Percentiles rank a stretch among this genome's conserved stretches.
Evolutionary conservation across 2,113 vertebrate genomes (phyloP).

Genomic region (Marmota monax): DNA sequence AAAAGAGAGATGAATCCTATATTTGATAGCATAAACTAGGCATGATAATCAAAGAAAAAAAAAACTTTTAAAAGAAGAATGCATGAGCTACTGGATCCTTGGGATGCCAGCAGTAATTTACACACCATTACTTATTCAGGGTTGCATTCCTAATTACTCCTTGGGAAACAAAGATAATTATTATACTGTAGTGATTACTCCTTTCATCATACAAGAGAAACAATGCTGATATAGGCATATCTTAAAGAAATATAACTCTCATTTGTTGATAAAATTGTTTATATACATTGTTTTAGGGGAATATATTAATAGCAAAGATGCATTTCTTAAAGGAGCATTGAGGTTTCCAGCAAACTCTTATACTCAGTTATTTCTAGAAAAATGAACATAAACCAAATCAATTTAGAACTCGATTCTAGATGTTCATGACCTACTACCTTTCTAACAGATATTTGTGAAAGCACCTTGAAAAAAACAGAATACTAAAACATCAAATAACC

Average conservation of each 20-base stretch:
- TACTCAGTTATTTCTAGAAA: slow-evolving; percentile 45
- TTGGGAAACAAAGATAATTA: slow-evolving; percentile 71
- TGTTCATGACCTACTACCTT: background rate
- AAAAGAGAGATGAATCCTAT: slow-evolving; percentile 61
- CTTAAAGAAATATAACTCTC: slow-evolving; percentile 44
- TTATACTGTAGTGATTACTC: slow-evolving; percentile 73
- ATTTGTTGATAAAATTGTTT: slow-evolving; percentile 61
- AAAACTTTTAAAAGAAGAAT: slow-evolving; percentile 71
- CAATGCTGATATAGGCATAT: slow-evolving; percentile 70
- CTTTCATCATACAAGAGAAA: slow-evolving; percentile 75
- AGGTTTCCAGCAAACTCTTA: background rate
- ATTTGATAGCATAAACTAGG: slow-evolving; percentile 77
- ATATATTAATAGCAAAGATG: background rate
- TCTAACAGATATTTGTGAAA: background rate
- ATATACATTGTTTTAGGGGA: slow-evolving; percentile 50
- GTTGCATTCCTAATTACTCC: slow-evolving; percentile 75
- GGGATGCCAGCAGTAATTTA: slow-evolving; percentile 68
- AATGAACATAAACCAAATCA: background rate
- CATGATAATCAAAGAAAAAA: slow-evolving; percentile 74
- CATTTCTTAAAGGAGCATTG: slow-evolving; percentile 26
- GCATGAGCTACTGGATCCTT: slow-evolving; percentile 66
- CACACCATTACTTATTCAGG: slow-evolving; percentile 70
- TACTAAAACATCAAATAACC: background rate
- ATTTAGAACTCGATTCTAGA: background rate
- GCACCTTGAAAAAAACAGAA: background rate